These are phyloP conservation scores for Saccopteryx leptura DNA, from an alignment of 2,113 vertebrate genomes.

Conservation along the genomic window DNA sequence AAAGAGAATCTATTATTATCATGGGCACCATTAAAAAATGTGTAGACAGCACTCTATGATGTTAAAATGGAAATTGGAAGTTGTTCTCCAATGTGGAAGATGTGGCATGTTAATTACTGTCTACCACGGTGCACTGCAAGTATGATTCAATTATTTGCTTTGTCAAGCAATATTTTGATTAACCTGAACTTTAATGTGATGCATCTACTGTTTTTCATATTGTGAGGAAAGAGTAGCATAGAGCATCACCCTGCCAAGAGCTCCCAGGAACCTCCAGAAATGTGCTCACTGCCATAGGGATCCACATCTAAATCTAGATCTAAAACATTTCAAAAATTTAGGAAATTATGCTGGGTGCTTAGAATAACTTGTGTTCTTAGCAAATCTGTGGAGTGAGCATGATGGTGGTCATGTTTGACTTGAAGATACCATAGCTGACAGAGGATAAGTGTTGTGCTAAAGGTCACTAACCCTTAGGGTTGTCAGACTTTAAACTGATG, in stretches of 20 bases:
- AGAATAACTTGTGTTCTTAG: background rate
- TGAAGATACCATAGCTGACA: background rate
- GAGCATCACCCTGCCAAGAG: constrained; percentile 50
- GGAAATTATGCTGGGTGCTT: background rate
- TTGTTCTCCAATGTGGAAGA: constrained; percentile 94
- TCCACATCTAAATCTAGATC: constrained; percentile 54
- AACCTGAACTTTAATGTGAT: constrained; percentile 90
- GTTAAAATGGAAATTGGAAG: constrained; percentile 96
- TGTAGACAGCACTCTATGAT: constrained; percentile 97
- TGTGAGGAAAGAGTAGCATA: constrained; percentile 78
- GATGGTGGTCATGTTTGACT: background rate
- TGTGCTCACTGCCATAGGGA: constrained; percentile 58
- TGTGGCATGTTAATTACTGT: constrained; percentile 96
- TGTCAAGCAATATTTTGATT: constrained; percentile 92
- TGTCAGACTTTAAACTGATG: background rate
- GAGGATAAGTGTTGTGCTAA: background rate
- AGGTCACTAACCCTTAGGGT: background rate
- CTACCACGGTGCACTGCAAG: constrained; percentile 92
- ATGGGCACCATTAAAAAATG: constrained; percentile 98
- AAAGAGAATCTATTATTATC: constrained; percentile 98
- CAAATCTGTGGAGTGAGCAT: background rate
- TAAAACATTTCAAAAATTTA: constrained; percentile 49
- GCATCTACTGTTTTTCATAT: constrained; percentile 87
- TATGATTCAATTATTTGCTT: constrained; percentile 92
- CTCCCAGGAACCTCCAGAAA: constrained; percentile 74